Percentiles rank a stretch among this genome's conserved stretches.
Conservation (phyloP, 2,888 invertebrate species). For the Gymnoscelis rufifasciata region DNA sequence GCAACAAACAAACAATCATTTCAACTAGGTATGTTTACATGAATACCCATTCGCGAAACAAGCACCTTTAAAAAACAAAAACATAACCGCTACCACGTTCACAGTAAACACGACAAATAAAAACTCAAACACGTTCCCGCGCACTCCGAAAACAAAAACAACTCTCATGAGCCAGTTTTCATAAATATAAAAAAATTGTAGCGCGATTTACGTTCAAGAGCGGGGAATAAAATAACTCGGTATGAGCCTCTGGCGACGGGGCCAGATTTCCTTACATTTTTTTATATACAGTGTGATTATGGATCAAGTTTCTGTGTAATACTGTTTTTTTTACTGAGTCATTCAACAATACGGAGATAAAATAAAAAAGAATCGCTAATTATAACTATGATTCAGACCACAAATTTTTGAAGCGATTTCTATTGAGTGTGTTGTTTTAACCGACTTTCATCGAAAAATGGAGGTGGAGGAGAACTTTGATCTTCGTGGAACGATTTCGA, state of each 20-base stretch:
- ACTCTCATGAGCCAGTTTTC: slow-evolving; percentile 21
- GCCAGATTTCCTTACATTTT: slow-evolving; percentile 73
- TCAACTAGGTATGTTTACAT: too few relatives aligned
- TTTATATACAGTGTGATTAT: slow-evolving; percentile 20
- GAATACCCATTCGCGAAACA: slow-evolving; percentile 26
- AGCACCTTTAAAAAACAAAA: slow-evolving; percentile 12
- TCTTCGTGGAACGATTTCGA: too few relatives aligned
- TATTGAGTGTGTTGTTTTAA: too few relatives aligned
- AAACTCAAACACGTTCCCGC: slow-evolving; percentile 27
- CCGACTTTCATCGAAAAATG: too few relatives aligned
- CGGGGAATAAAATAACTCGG: slow-evolving; percentile 75
- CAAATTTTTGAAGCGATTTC: too few relatives aligned
- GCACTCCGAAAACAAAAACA: slow-evolving; percentile 28
- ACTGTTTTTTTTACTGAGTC: too few relatives aligned
- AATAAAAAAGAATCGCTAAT: too few relatives aligned
- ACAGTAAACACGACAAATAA: slow-evolving; percentile 27
- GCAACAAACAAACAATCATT: too few relatives aligned
- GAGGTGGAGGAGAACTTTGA: too few relatives aligned
- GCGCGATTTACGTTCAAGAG: slow-evolving; percentile 57
- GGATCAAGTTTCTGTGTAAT: too few relatives aligned
- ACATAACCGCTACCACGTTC: slow-evolving; percentile 16
- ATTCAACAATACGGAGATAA: too few relatives aligned
- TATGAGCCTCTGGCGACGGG: slow-evolving; percentile 54
- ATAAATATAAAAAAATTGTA: slow-evolving; percentile 28
- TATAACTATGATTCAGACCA: too few relatives aligned